A percentile compares a stretch with the other conserved stretches of the same genome.
phyloP scores from a whole-genome alignment of 2,888 invertebrate genomes.

The Argyresthia goedartella region DNA sequence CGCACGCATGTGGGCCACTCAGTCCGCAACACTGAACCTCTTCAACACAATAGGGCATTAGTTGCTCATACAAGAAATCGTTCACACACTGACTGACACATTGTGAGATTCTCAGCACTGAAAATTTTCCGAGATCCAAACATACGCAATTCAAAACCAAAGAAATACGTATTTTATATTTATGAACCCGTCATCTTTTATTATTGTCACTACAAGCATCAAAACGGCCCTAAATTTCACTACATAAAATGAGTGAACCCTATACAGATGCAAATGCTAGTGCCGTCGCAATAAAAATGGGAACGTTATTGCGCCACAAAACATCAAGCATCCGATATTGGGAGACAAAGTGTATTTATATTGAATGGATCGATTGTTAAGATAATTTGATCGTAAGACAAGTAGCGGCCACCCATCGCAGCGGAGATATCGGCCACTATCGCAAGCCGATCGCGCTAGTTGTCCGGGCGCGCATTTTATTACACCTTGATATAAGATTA shows the following conservation, averaged over 20 bases:
- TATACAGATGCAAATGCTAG: slow-evolving; percentile 60
- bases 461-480: slow-evolving; percentile 53
- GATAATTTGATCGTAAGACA: slow-evolving; percentile 68
- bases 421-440: slow-evolving; percentile 19
- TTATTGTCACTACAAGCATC: slow-evolving; percentile 10
- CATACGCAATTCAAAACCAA: slow-evolving; percentile 28
- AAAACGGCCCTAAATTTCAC: slow-evolving; percentile 6
- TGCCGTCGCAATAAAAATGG: slow-evolving; percentile 55
- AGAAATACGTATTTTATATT: too few relatives aligned
- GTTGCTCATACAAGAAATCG: background rate
- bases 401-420: slow-evolving; percentile 61
- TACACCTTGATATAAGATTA: slow-evolving; percentile 59
- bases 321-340: slow-evolving; percentile 55
- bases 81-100: background rate
- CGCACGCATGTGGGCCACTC: slow-evolving; percentile 32
- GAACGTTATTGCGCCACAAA: slow-evolving; percentile 56
- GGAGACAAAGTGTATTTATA: slow-evolving; percentile 33
- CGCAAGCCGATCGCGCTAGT: slow-evolving; percentile 20
- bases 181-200: slow-evolving; percentile 6
- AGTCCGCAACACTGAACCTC: slow-evolving; percentile 18
- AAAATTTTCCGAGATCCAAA: slow-evolving; percentile 47
- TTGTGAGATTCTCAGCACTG: slow-evolving; percentile 5
- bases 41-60: background rate
- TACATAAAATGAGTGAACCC: slow-evolving; percentile 22
- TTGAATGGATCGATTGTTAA: slow-evolving; percentile 62